Base-by-base conservation (phyloP, 2,888 invertebrate genomes). In the Diaprepes abbreviatus region DNA sequence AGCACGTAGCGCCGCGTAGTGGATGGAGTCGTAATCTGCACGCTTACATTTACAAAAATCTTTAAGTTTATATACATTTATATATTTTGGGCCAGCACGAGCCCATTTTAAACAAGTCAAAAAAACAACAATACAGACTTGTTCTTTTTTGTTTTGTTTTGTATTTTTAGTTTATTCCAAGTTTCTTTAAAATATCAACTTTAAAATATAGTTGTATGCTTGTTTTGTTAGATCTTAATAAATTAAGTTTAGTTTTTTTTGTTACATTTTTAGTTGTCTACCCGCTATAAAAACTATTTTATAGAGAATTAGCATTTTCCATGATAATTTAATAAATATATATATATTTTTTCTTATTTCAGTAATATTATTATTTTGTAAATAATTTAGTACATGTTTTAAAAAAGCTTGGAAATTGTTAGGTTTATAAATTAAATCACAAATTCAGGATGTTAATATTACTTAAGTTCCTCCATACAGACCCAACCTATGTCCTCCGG, bases 1-100 rank as follows among this genome's bases (percentile, higher is more conserved):
- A 71, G 71, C 71, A 71, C 71, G 71, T 68, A 71, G 68, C 71
- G 71, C 65, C 71, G 68, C 68, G 55, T 65, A 55, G 71, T 71
- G 64, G 67, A 24, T 58, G 59, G 48, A 68, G 36, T 64, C 68
- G 67, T 68, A 71, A 71, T 57, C 33, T 71, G 71, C 71, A 71
- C 71, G 71, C 71, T 71, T 71, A 67, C 52, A 60, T 65, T 66
- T 59, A 60, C 33, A 45, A 35, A 50, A 21, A 24, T 21, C 9
- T 52, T 63, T 52, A 50, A 54, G 63, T 58, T 58, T 21, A 16
- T 40, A 58, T 58, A 52, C 14, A 63, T 31, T n/a, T n/a, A 40
- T 21, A 54, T 31, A 55, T 64, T 24, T 31, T 33, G 70, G 60
- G 60, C 60, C 35, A 59, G 70, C 69, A 69, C 69, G 69, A 58